Base-by-base conservation (phyloP, 2,797 vertebrate genomes). In the Taenioides sp. region DNA sequence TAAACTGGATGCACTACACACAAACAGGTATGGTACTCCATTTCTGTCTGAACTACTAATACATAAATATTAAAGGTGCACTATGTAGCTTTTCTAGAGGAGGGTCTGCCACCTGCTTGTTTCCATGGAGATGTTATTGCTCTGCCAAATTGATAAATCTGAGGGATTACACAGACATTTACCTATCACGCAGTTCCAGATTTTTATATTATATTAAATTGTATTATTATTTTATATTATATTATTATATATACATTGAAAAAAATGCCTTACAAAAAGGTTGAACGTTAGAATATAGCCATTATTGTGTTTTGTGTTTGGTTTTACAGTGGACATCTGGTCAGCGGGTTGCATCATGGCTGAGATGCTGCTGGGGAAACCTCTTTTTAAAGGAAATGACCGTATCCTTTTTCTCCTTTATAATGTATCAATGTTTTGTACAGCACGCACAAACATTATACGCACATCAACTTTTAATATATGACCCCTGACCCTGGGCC, bases 301-400 rank as follows among this genome's bases (percentile, higher is more conserved):
- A 58, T 14, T 57, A 22, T 37, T 62, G n/a, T n/a, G 2, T 74
- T 43, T 72, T 25, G 54, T 81, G 37, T 79, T 31, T n/a, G 70
- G 5, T 59, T 47, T 86, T 87, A 65, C 86, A 99, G 98, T 99
- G 93, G 98, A 99, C 74, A 97, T 99, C 86, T 99, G 98, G 98
- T 99, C 97, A 0, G 97, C 96, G 43, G 98, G 97, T 67, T 99
- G 98, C 70, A 99, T 99, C 87, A 98, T 99, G 97, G 98, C 98
- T 0, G 98, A 99, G 91, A 99, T 99, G 98, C 94, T 98, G 76
- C 93, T 95, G 0, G 97, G 96, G 47, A 96, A 94, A 79, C 97
- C 95, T 0, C 92, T 99, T 62, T 99, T 99, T 87, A 99, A 98
- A 88, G 98, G 98, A 79, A 98, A 88, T 0, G 98, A 99, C 80